Percentiles rank a stretch among this genome's conserved stretches.
Evolutionary conservation across 2,113 vertebrate species (phyloP).

Genomic region (Thomomys bottae): DNA sequence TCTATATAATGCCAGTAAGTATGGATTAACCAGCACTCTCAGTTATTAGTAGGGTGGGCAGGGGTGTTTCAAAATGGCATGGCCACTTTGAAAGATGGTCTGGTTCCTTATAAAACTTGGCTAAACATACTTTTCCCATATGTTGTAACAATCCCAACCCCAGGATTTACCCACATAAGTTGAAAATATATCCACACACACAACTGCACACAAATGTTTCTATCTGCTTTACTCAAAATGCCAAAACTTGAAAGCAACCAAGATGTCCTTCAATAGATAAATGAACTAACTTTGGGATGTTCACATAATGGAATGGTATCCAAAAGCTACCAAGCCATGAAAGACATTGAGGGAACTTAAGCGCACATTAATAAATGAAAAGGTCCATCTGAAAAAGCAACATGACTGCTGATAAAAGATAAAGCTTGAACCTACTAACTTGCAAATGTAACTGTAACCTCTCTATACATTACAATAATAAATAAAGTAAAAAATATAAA

Average conservation of each 20-base stretch:
- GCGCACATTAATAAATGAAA: neutral
- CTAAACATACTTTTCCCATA: neutral
- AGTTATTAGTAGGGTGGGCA: too few relatives aligned
- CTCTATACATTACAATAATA: too few relatives aligned
- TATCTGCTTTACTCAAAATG: conserved; percentile 15
- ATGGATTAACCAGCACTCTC: neutral
- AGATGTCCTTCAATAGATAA: neutral
- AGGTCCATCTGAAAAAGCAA: neutral
- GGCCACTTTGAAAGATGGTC: neutral
- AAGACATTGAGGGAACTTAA: neutral
- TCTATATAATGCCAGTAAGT: neutral
- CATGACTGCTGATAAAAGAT: neutral
- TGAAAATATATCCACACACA: conserved; percentile 1
- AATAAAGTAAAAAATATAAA: conserved; percentile 9
- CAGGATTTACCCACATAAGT: neutral
- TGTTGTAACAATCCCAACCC: neutral
- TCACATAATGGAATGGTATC: neutral
- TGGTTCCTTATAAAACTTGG: neutral
- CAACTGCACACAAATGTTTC: neutral
- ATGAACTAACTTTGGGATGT: neutral
- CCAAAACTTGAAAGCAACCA: conserved; percentile 37
- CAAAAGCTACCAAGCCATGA: neutral
- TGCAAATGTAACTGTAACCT: too few relatives aligned
- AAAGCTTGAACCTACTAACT: too few relatives aligned
- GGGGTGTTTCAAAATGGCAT: too few relatives aligned